A percentile compares a stretch with the other conserved stretches of the same genome.
Evolutionary conservation across 2,113 vertebrate species (phyloP).

Genomic region (Anser cygnoides): DNA sequence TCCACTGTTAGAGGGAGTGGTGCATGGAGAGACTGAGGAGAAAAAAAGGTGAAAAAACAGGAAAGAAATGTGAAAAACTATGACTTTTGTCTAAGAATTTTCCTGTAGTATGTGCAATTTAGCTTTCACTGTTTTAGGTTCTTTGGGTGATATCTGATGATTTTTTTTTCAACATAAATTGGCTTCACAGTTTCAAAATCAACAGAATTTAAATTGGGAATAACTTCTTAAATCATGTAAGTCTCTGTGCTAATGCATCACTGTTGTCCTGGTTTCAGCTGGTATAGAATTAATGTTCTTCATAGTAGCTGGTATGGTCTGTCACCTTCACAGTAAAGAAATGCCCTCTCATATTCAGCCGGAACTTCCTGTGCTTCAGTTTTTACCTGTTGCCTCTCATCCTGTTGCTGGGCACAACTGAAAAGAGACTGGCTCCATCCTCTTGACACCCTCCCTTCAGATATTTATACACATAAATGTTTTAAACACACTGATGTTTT

Average conservation of each 20-base stretch:
- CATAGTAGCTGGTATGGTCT: no score
- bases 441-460: no score
- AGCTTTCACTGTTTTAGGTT: neutral
- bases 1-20: neutral
- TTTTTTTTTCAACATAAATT: neutral
- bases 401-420: no score
- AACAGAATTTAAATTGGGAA: neutral
- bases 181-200: neutral
- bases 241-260: neutral
- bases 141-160: neutral
- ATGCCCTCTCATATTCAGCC: no score
- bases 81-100: neutral
- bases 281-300: no score
- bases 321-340: no score
- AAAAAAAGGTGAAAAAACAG: neutral
- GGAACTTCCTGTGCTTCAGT: no score
- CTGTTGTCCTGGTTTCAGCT: neutral
- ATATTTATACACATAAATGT: no score
- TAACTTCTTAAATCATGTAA: neutral
- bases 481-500: no score
- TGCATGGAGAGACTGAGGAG: neutral
- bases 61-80: neutral
- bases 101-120: neutral
- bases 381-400: no score
- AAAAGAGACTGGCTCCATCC: no score